Conservation (phyloP, 1,140 invertebrate species). For the Reticulitermes speratus region DNA sequence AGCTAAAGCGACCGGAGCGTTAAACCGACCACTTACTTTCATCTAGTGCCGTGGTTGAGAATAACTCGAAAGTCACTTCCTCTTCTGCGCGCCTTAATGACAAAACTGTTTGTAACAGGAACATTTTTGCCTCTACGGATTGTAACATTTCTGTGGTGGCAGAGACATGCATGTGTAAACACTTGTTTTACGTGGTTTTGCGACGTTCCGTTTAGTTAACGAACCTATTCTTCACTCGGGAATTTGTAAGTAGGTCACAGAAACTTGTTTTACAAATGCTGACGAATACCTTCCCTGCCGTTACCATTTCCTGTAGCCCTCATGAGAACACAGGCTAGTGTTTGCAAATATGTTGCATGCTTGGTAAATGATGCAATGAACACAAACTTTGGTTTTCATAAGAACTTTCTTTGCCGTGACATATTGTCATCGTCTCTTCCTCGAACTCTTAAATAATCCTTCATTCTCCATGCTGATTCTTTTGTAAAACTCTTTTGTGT, state of each 20-base stretch:
- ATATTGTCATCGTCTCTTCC: neutral
- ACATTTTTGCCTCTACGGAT: too few relatives aligned
- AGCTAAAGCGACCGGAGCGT: too few relatives aligned
- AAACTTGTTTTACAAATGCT: neutral
- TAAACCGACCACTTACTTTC: too few relatives aligned
- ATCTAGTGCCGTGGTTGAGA: too few relatives aligned
- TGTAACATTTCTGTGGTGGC: too few relatives aligned
- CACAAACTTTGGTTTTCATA: neutral
- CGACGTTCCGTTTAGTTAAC: neutral
- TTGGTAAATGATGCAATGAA: neutral
- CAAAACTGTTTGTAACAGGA: too few relatives aligned
- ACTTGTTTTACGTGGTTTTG: too few relatives aligned
- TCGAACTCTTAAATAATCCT: neutral
- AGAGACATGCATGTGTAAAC: too few relatives aligned
- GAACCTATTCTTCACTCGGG: neutral
- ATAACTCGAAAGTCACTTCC: too few relatives aligned
- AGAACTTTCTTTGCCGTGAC: neutral
- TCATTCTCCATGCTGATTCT: conserved; percentile 1
- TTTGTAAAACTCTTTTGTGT: neutral
- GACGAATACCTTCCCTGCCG: neutral
- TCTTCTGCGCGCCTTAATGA: too few relatives aligned
- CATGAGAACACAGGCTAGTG: neutral
- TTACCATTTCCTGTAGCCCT: neutral
- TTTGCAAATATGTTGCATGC: neutral
- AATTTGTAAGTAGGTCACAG: neutral